phyloP scores from a whole-genome alignment of 2,113 vertebrate genomes.

The Scomber colias region DNA sequence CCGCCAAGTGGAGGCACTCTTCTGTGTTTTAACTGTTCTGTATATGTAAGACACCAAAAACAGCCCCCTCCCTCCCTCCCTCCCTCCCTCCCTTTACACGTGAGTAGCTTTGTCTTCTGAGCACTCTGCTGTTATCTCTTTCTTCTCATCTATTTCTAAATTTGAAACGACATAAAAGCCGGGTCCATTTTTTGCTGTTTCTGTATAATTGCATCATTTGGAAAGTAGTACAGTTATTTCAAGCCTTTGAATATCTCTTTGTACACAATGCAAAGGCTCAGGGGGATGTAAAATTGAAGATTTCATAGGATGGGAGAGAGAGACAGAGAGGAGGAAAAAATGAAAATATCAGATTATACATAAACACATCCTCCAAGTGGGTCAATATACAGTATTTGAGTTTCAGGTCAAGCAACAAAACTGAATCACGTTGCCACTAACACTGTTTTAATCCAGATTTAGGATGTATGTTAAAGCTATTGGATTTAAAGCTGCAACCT shows the following conservation, averaged over 20 bases:
- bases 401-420: not conserved
- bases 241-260: conserved; percentile 27
- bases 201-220: conserved; percentile 64
- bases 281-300: conserved; percentile 17
- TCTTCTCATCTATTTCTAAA: conserved; percentile 52
- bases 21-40: conserved; percentile 20
- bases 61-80: no score
- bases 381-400: not conserved
- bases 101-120: conserved; percentile 53
- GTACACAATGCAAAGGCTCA: conserved; percentile 33
- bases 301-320: not conserved
- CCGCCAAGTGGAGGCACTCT: conserved; percentile 6
- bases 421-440: not conserved
- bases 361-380: not conserved
- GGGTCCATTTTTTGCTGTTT: conserved; percentile 41
- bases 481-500: conserved; percentile 1
- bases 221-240: conserved; percentile 60
- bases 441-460: not conserved
- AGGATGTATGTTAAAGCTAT: not conserved
- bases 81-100: conserved; percentile 23
- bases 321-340: not conserved
- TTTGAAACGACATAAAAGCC: conserved; percentile 61
- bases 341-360: conserved; percentile 12
- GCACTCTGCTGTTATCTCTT: conserved; percentile 27
- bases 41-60: conserved; percentile 29